Base-by-base conservation (phyloP, 2,888 invertebrate genomes). In the Lissocephala sabroskyi region DNA sequence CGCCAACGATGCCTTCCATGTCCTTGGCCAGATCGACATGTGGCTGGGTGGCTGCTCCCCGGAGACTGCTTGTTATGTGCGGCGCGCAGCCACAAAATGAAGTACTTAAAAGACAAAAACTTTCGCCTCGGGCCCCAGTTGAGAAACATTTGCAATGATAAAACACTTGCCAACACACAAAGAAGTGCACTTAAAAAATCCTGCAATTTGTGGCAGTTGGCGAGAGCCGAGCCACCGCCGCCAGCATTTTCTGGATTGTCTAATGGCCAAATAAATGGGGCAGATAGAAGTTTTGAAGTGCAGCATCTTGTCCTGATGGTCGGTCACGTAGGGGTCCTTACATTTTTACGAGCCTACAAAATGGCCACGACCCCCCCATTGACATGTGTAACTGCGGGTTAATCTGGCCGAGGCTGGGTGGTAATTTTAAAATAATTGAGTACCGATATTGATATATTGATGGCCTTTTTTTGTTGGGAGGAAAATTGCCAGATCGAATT, bases 141-240 rank as follows among this genome's bases (percentile, higher is more conserved):
- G 36, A 36, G 26, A 37, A 45, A 54, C 47, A 58, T 55, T 59
- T 59, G 52, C 56, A 62, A 59, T 74, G 71, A 65, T 70, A 70
- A 62, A 77, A 51, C 68, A 77, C 68, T 74, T 70, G 58, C 67
- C n/a, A 32, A 28, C 66, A 54, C 56, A 65, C 68, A 74, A 49
- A 51, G 63, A 52, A 59, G 55, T 65, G 48, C 39, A 62, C 56
- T 66, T 59, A n/a, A n/a, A n/a, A n/a, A n/a, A n/a, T 41, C 52
- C 56, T 42, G 52, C 53, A 56, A 23, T 23, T 23, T 23, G 4
- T 23, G 23, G 23, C 23, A 23, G 40, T 45, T 45, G 11, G 10
- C 29, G 18, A 39, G 7, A 10, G 14, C 5, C 9, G 26, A 9
- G 26, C 9, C 5, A 9, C 5, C 26, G 26, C n/a, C 5, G 16